These are phyloP conservation scores for Hestina assimilis DNA, from an alignment of 1,140 invertebrate genomes.

Conservation along the genomic window DNA sequence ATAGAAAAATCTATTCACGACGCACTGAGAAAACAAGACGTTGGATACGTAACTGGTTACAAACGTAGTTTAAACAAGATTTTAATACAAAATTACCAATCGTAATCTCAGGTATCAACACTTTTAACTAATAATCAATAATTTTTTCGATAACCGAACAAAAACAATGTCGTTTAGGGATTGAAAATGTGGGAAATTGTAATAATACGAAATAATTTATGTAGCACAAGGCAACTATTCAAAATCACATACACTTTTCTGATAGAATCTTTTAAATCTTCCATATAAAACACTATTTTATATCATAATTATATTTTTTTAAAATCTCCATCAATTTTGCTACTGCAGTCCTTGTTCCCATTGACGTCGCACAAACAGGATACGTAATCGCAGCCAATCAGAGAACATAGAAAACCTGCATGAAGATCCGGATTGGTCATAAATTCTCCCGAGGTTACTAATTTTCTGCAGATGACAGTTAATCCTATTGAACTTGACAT, in stretches of 20 bases:
- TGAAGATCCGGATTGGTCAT: conserved; percentile 21
- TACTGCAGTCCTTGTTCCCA: conserved; percentile 25
- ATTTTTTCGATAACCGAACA: conserved; percentile 28
- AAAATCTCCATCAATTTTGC: conserved; percentile 18
- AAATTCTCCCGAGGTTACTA: conserved; percentile 15
- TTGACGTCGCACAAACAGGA: conserved; percentile 26
- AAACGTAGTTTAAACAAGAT: neutral
- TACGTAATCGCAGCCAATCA: conserved; percentile 23
- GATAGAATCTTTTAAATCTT: conserved; percentile 2
- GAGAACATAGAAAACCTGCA: conserved; percentile 10
- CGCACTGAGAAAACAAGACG: neutral
- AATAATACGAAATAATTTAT: neutral
- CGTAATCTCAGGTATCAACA: neutral
- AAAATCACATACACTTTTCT: conserved; percentile 14
- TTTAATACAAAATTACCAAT: neutral
- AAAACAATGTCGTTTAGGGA: conserved; percentile 17
- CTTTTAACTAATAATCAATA: conserved; percentile 26
- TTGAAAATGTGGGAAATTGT: conserved; percentile 13
- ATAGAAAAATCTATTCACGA: neutral
- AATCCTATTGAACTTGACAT: conserved; percentile 28
- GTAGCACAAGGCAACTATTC: neutral
- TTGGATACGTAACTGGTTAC: neutral
- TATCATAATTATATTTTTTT: conserved; percentile 18
- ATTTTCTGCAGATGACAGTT: conserved; percentile 23
- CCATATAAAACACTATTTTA: conserved; percentile 18